Conservation (phyloP, 1,140 invertebrate species). For the Amyelois transitella region DNA sequence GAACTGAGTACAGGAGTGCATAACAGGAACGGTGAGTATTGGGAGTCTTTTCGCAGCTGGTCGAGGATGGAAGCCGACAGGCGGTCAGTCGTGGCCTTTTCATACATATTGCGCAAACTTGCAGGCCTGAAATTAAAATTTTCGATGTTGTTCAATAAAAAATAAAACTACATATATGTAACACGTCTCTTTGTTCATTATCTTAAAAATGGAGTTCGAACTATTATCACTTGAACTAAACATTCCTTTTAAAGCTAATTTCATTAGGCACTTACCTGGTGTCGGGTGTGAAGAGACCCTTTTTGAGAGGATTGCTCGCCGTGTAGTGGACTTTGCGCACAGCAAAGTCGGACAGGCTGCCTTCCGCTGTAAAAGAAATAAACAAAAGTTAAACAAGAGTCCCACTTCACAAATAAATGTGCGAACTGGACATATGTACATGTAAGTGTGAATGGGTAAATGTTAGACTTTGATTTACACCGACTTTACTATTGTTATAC, state of each 20-base stretch:
- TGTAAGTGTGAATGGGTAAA: background rate
- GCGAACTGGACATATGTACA: background rate
- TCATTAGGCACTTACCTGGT: slow-evolving; percentile 67
- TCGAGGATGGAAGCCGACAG: slow-evolving; percentile 71
- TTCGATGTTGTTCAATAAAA: too few species aligned
- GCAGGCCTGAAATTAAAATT: slow-evolving; percentile 72
- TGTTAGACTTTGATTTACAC: background rate
- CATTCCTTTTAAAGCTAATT: slow-evolving; percentile 8
- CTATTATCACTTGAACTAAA: background rate
- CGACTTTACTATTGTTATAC: too few species aligned
- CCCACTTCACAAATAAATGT: background rate
- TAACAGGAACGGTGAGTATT: slow-evolving; percentile 77
- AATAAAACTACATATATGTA: too few species aligned
- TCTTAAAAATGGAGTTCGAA: too few species aligned
- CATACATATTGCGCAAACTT: slow-evolving; percentile 82
- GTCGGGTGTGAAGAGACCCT: slow-evolving; percentile 80
- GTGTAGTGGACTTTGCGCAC: slow-evolving; percentile 83
- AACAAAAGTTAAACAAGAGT: slow-evolving; percentile 9
- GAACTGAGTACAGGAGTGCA: slow-evolving; percentile 87
- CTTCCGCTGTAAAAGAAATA: slow-evolving; percentile 84
- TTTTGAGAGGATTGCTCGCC: slow-evolving; percentile 77
- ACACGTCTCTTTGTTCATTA: too few species aligned
- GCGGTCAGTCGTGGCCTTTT: slow-evolving; percentile 77
- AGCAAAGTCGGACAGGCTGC: slow-evolving; percentile 88
- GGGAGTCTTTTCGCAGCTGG: slow-evolving; percentile 72